Percentiles rank a stretch among this genome's conserved stretches.
phyloP scores from a whole-genome alignment of 1,140 invertebrate species.

The Lepidurus couesii region DNA sequence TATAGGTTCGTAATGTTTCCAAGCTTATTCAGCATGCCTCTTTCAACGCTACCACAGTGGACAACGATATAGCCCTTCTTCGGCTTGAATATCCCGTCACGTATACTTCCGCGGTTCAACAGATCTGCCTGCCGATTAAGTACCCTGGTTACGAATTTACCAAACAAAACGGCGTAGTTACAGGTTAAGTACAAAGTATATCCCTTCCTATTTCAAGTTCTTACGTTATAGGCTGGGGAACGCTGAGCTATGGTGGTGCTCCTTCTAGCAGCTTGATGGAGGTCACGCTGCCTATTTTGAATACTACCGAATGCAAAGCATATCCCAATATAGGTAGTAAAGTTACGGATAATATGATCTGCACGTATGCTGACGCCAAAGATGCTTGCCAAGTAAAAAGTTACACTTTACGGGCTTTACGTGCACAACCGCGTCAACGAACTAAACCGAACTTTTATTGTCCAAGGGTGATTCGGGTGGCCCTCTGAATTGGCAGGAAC shows the following conservation, averaged over 20 bases:
- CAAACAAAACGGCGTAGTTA: constrained; percentile 39
- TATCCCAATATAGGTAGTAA: constrained; percentile 38
- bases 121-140: constrained; percentile 60
- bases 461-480: constrained; percentile 62
- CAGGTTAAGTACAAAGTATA: constrained; percentile 27
- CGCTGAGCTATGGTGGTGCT: constrained; percentile 50
- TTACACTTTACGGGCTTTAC: constrained; percentile 34
- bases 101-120: constrained; percentile 53
- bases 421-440: constrained; percentile 32
- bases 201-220: neutral
- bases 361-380: constrained; percentile 56
- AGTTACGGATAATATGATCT: constrained; percentile 55
- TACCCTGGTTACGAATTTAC: constrained; percentile 47
- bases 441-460: constrained; percentile 30
- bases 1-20: constrained; percentile 34
- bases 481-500: constrained; percentile 55
- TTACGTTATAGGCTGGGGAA: constrained; percentile 57
- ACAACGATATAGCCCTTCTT: constrained; percentile 60
- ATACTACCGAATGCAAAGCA: constrained; percentile 47
- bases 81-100: constrained; percentile 46
- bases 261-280: constrained; percentile 53
- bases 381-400: constrained; percentile 57
- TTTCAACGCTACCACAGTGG: constrained; percentile 42
- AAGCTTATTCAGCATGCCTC: constrained; percentile 44
- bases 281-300: constrained; percentile 53